phyloP scores from a whole-genome alignment of 1,140 invertebrate species.

The Ylistrum balloti region DNA sequence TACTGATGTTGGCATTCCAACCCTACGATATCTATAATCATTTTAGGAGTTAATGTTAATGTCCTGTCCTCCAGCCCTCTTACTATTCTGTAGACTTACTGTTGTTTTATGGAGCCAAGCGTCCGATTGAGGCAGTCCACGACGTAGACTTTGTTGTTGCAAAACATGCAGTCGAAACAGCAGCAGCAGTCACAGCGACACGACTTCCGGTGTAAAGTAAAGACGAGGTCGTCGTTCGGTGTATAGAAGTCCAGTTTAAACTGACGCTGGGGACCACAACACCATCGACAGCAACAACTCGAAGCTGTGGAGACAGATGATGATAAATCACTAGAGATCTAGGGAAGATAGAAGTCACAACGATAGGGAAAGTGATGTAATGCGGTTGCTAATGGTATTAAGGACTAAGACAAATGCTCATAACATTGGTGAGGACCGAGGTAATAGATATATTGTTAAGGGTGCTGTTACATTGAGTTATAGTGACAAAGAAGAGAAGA shows the following conservation, averaged over 20 bases:
- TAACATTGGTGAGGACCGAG: too few relatives aligned
- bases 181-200: constrained; percentile 75
- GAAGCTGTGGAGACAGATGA: constrained; percentile 60
- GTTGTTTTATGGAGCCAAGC: constrained; percentile 68
- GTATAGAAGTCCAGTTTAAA: constrained; percentile 68
- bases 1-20: too few relatives aligned
- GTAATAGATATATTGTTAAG: too few relatives aligned
- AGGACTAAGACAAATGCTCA: too few relatives aligned
- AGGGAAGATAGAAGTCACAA: too few relatives aligned
- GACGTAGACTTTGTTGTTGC: constrained; percentile 69
- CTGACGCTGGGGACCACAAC: constrained; percentile 70
- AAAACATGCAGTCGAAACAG: constrained; percentile 70
- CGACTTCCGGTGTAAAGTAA: constrained; percentile 61
- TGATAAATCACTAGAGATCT: not conserved
- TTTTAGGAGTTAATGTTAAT: too few relatives aligned
- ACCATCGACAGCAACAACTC: constrained; percentile 71
- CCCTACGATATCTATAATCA: too few relatives aligned
- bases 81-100: constrained; percentile 55
- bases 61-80: too few relatives aligned
- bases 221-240: constrained; percentile 64
- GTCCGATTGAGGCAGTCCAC: constrained; percentile 65
- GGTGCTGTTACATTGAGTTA: too few relatives aligned
- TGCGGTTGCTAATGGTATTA: too few relatives aligned
- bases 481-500: too few relatives aligned
- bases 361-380: too few relatives aligned